These are phyloP conservation scores for Drosophila kepulauana DNA, from an alignment of 1,140 invertebrate species.

Conservation along the genomic window DNA sequence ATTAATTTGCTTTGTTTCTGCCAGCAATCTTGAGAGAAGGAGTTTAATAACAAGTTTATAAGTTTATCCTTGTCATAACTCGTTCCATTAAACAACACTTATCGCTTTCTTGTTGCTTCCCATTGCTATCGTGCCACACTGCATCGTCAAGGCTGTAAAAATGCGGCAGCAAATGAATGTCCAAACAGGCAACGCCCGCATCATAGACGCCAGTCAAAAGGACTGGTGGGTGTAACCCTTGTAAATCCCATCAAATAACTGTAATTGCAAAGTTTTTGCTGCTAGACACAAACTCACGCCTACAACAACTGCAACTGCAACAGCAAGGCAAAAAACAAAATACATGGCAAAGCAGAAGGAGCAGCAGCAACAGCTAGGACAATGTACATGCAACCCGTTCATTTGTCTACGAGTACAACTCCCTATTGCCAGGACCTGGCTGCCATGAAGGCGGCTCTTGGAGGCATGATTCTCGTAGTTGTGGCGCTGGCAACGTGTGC, in stretches of 20 bases:
- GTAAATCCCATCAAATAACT: slow-evolving; percentile 82
- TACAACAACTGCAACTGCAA: slow-evolving; percentile 41
- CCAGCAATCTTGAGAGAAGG: background rate
- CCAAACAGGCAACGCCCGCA: slow-evolving; percentile 60
- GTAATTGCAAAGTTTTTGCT: slow-evolving; percentile 82
- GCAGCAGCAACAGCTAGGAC: slow-evolving; percentile 47
- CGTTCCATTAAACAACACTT: slow-evolving; percentile 55
- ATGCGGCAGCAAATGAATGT: slow-evolving; percentile 74
- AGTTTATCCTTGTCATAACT: slow-evolving; percentile 44
- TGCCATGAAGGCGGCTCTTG: slow-evolving; percentile 16
- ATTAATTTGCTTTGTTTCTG: background rate
- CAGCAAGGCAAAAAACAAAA: background rate
- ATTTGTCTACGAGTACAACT: slow-evolving; percentile 62
- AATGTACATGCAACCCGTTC: slow-evolving; percentile 74
- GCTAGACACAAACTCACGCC: slow-evolving; percentile 67
- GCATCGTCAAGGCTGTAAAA: slow-evolving; percentile 69
- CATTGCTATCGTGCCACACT: slow-evolving; percentile 41
- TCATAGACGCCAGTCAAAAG: slow-evolving; percentile 9
- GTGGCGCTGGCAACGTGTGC: slow-evolving; percentile 72
- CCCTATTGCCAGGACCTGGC: slow-evolving; percentile 44
- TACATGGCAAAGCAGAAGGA: background rate
- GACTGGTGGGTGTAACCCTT: slow-evolving; percentile 36
- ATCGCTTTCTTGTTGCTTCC: slow-evolving; percentile 37
- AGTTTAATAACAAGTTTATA: slow-evolving; percentile 23
- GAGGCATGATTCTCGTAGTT: slow-evolving; percentile 21